These are phyloP conservation scores for Pseudopipra pipra DNA, from an alignment of 2,113 vertebrate species.

Conservation along the genomic window DNA sequence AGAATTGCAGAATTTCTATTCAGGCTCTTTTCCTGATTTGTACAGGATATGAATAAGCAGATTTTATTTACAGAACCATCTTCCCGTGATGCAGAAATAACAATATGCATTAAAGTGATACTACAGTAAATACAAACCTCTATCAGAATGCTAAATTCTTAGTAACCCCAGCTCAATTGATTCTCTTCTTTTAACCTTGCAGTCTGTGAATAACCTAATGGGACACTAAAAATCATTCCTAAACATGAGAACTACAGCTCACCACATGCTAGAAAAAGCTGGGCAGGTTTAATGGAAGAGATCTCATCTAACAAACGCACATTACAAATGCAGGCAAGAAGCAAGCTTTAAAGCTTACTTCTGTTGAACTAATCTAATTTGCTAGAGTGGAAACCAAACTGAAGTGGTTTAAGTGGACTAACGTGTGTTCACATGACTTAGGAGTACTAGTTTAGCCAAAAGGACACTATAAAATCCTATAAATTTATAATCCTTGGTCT, in stretches of 20 bases:
- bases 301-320: background rate
- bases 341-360: background rate
- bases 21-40: background rate
- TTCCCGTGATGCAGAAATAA: background rate
- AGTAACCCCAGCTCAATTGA: background rate
- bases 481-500: background rate
- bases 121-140: background rate
- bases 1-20: background rate
- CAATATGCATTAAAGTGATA: background rate
- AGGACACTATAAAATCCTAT: background rate
- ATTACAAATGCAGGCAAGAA: background rate
- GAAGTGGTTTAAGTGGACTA: background rate
- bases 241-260: background rate
- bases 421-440: background rate
- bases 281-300: background rate
- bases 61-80: background rate
- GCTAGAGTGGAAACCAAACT: background rate
- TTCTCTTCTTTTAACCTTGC: background rate
- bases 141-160: background rate
- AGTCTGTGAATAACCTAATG: background rate
- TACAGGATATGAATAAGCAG: slow-evolving; percentile 19
- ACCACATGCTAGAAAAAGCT: background rate
- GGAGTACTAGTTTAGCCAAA: background rate
- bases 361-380: background rate
- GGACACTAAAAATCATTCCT: background rate